Evolutionary conservation across 2,888 invertebrate genomes (phyloP).

Genomic region (Synanthedon myopaeformis): DNA sequence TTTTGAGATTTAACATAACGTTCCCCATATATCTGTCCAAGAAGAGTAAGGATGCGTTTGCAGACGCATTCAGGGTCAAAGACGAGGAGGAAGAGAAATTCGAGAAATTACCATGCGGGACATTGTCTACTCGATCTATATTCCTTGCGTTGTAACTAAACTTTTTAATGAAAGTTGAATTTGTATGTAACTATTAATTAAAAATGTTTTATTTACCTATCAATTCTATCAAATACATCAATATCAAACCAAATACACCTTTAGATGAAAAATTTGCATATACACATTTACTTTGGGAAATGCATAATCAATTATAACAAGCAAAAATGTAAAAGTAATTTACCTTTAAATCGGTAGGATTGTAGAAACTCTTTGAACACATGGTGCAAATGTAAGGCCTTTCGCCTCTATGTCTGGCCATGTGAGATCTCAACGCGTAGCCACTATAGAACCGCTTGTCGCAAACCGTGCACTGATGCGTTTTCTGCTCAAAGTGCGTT

Average conservation of each 20-base stretch:
- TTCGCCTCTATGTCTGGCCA: constrained; percentile 63
- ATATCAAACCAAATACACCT: no score
- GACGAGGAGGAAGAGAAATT: constrained; percentile 45
- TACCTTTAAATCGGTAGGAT: constrained; percentile 70
- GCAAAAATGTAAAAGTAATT: constrained; percentile 2
- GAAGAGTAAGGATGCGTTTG: constrained; percentile 48
- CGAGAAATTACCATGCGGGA: constrained; percentile 42
- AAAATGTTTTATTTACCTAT: no score
- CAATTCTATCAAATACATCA: no score
- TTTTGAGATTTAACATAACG: constrained; percentile 73
- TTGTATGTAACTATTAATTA: no score
- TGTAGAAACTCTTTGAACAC: constrained; percentile 70
- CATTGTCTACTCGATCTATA: constrained; percentile 20
- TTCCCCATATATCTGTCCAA: constrained; percentile 58
- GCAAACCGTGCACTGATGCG: constrained; percentile 59
- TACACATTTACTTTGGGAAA: no score
- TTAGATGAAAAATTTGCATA: no score
- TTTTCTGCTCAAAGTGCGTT: constrained; percentile 72
- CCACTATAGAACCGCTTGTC: constrained; percentile 64
- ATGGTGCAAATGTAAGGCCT: constrained; percentile 67
- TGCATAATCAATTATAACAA: no score
- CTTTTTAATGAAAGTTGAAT: no score
- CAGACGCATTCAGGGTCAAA: constrained; percentile 42
- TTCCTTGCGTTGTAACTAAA: not conserved
- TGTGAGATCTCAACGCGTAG: constrained; percentile 61